Evolutionary conservation across 1,140 invertebrate species (phyloP), one percentile per base, ranked within the genome.

Genomic region (Druon quercuslanigerum): DNA sequence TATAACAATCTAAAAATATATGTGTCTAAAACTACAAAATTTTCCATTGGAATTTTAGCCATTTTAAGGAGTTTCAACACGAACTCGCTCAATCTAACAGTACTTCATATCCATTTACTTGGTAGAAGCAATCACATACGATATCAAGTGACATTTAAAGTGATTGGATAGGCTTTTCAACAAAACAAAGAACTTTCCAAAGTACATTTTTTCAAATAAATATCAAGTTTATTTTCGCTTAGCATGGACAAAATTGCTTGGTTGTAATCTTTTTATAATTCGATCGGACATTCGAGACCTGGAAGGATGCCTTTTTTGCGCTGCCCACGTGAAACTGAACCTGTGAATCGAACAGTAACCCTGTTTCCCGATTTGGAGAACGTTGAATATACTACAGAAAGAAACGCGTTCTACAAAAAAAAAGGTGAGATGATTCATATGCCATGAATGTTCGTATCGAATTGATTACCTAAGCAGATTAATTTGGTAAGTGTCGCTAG

Each of bases 281-380:
- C 7, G 14, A 40, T 14, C 14, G n/a, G 25, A 9, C 14, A 40
- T 66, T 40, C 6, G 11, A 40, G 16, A 66, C 3, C 17, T 56
- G 17, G 25, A 40, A 66, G 9, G 5, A 40, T n/a, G 14, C 40
- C 40, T 66, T 66, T 66, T 56, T 56, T 2, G 25, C 25, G 40
- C 25, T 40, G n/a, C 33, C 60, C 33, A 66, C 60, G 60, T 66
- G 60, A 66, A 66, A 66, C 40, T 66, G 25, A 66, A 66, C 60
- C 40, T 66, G 60, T 33, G 13, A 16, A 33, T 66, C 12, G 25
- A 66, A 40, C 33, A 16, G 33, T 66, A 40, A 66, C 40, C n/a
- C 60, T 40, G 13, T 46, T 66, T 66, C 60, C 20, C 60, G 40
- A 66, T 66, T 40, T 66, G 25, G 60, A 57, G 56, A 66, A 66